Evolutionary conservation across 2,797 vertebrate species (phyloP), one percentile per base, ranked within the genome.

Genomic region (Streptopelia turtur): DNA sequence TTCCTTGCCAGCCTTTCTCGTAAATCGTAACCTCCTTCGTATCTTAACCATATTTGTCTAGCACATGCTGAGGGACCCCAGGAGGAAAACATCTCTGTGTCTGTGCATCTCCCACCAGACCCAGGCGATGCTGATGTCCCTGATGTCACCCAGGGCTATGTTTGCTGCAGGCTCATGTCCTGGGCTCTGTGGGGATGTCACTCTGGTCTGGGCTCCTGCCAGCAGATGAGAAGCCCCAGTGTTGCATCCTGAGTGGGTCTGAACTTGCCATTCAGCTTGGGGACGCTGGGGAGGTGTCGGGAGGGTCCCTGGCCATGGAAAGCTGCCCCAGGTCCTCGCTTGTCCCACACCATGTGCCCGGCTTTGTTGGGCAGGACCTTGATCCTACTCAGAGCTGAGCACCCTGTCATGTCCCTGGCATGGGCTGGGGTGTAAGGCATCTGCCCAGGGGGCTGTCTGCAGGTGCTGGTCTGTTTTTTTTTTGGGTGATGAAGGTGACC

Each of bases 321-420:
- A 12, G 63, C 59, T 16, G 76, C 55, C 43, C 60, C 31, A 2
- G 0, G 10, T 22, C 68, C 55, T 39, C 1, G 16, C 8, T 2
- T 0, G 7, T 4, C 5, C 47, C 2, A 3, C 7, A 0, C 35
- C 1, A 7, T 3, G 22, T 28, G 31, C 23, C 3, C 1, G 10
- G 12, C 41, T 31, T 13, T 24, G 27, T 10, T 0, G 16, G 20
- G 30, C 77, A 28, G 75, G 50, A 43, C 23, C 5, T 6, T 0
- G 4, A 2, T 65, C 28, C 60, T 5, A 33, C 49, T 53, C 0
- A 2, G 56, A 17, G 25, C 8, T 5, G 45, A 28, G 55, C 53
- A 4, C 28, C 41, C 24, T 0, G 4, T 25, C 31, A 23, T 3
- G 10, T 24, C 52, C 47, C 45, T 20, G 63, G 31, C 1, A 1